Evolutionary conservation across 2,797 vertebrate genomes (phyloP).

Genomic region (Centropyge bicolor): DNA sequence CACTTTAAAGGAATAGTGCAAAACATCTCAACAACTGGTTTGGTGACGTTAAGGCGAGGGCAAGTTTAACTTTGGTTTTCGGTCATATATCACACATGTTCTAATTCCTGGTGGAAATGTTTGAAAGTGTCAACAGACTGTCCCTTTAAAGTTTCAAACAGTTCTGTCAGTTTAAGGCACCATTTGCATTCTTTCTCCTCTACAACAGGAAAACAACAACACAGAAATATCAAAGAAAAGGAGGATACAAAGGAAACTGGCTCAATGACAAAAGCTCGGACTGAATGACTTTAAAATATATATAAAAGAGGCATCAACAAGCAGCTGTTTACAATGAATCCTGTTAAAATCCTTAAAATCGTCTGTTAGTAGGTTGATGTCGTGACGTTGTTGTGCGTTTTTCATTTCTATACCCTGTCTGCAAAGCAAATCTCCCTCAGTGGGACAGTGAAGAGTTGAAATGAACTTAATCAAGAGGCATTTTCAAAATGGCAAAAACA

Average conservation of each 20-base stretch:
- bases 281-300: conserved; percentile 52
- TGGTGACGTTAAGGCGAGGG: conserved; percentile 27
- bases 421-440: conserved; percentile 43
- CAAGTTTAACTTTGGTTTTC: conserved; percentile 45
- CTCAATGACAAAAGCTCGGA: conserved; percentile 71
- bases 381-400: conserved; percentile 44
- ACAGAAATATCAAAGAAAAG: conserved; percentile 31
- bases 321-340: conserved; percentile 54
- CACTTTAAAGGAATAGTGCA: conserved; percentile 58
- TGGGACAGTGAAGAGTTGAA: conserved; percentile 55
- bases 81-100: not conserved
- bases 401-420: conserved; percentile 53
- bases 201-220: conserved; percentile 45
- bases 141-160: conserved; percentile 55
- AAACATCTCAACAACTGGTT: conserved; percentile 22
- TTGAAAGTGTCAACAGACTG: conserved; percentile 43
- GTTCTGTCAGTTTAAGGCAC: conserved; percentile 55
- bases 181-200: conserved; percentile 7
- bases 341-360: not conserved
- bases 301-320: conserved; percentile 58
- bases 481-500: conserved; percentile 55
- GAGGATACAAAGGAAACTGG: conserved; percentile 57
- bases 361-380: conserved; percentile 13
- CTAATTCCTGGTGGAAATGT: conserved; percentile 12
- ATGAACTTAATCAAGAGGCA: conserved; percentile 53